phyloP scores from a whole-genome alignment of 2,888 invertebrate genomes.

The Arrhopalites spinosus region DNA sequence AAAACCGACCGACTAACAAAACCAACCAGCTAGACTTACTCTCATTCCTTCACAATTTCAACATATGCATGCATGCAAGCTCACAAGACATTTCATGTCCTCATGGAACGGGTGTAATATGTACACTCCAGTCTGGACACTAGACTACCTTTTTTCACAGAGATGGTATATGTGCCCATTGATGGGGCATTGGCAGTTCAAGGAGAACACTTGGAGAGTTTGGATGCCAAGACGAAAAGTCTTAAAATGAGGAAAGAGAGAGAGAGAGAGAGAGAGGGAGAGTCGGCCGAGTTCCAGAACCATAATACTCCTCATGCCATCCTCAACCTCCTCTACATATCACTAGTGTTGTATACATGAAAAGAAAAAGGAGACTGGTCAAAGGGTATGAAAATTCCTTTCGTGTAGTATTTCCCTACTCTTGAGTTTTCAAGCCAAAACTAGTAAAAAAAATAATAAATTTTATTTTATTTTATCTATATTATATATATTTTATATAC shows the following conservation, averaged over 20 bases:
- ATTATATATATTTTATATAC: background rate
- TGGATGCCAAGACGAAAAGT: conserved; percentile 26
- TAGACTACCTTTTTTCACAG: too few relatives aligned
- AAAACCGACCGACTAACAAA: too few relatives aligned
- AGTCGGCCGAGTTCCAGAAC: conserved; percentile 30
- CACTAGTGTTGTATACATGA: background rate
- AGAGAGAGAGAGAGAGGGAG: background rate
- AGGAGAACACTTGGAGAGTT: background rate
- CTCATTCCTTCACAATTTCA: background rate
- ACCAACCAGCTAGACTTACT: too few relatives aligned
- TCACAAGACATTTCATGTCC: too few relatives aligned
- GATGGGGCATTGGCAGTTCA: conserved; percentile 5
- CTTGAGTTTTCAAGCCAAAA: conserved; percentile 8
- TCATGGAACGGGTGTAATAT: too few relatives aligned
- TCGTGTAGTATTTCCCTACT: background rate
- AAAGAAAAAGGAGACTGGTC: conserved; percentile 17
- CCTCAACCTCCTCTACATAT: background rate
- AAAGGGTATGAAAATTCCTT: conserved; percentile 21
- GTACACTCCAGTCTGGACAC: too few relatives aligned
- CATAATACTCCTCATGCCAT: conserved; percentile 9
- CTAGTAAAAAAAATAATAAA: background rate
- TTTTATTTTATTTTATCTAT: too few relatives aligned
- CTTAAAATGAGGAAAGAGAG: conserved; percentile 15
- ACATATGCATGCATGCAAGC: background rate
- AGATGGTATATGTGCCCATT: background rate